Percentiles rank a stretch among this genome's conserved stretches.
Evolutionary conservation across 2,113 vertebrate genomes (phyloP).

Genomic region (Scalopus aquaticus): DNA sequence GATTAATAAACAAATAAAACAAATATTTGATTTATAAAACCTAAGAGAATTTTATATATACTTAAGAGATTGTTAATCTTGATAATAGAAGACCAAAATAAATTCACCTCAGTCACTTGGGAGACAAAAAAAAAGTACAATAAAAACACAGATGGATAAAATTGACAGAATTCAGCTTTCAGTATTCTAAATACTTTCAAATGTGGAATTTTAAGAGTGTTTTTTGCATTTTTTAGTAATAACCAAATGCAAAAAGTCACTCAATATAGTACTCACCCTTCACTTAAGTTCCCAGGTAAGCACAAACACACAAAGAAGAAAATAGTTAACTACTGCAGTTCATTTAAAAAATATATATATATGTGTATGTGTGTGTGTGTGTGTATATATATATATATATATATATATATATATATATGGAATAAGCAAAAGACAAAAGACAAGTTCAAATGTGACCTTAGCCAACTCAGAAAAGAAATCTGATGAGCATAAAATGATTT

Average conservation of each 20-base stretch:
- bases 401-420: not conserved
- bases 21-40: constrained; percentile 1
- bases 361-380: no score
- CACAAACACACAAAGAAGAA: constrained; percentile 81
- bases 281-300: constrained; percentile 85
- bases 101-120: constrained; percentile 42
- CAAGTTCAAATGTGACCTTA: constrained; percentile 37
- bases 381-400: no score
- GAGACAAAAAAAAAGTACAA: constrained; percentile 36
- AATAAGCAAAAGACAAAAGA: constrained; percentile 65
- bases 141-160: constrained; percentile 25
- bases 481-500: constrained; percentile 66
- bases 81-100: constrained; percentile 22
- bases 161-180: constrained; percentile 52
- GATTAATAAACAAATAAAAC: constrained; percentile 43
- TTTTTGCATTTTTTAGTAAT: constrained; percentile 73
- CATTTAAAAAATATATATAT: no score
- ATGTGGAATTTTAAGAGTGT: constrained; percentile 48
- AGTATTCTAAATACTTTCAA: constrained; percentile 44
- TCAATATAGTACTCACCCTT: constrained; percentile 85
- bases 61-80: constrained; percentile 12
- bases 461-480: constrained; percentile 50
- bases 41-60: not conserved
- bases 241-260: constrained; percentile 73
- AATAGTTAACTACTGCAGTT: constrained; percentile 70